These are phyloP conservation scores for Machimus rusticus DNA, from an alignment of 2,888 invertebrate species.

Conservation along the genomic window DNA sequence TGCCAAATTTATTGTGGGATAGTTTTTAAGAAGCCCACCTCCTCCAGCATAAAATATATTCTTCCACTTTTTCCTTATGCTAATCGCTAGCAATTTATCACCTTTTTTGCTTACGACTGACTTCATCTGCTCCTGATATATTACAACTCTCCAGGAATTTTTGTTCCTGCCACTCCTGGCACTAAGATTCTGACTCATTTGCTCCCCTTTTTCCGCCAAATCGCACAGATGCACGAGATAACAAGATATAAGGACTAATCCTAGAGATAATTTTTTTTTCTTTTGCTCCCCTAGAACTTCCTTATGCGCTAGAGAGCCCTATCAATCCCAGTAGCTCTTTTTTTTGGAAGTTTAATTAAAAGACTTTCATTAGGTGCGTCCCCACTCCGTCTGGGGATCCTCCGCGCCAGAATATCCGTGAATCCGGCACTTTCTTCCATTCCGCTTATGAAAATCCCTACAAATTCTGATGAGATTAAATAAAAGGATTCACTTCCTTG, in stretches of 20 bases:
- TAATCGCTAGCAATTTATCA: background rate
- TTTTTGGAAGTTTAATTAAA: constrained; percentile 43
- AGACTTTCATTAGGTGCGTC: constrained; percentile 44
- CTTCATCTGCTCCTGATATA: background rate
- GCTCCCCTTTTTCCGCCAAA: background rate
- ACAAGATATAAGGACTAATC: background rate
- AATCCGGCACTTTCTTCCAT: background rate
- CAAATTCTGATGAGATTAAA: constrained; percentile 38
- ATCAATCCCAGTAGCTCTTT: constrained; percentile 38
- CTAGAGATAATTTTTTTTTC: background rate
- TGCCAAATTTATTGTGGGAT: background rate
- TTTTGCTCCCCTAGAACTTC: background rate
- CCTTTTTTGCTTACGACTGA: background rate
- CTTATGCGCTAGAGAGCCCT: constrained; percentile 8
- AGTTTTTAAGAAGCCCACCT: background rate
- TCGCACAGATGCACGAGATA: constrained; percentile 23
- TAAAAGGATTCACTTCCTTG: constrained; percentile 38
- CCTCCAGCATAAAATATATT: background rate
- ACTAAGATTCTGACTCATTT: background rate
- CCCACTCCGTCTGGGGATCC: background rate
- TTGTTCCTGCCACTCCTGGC: background rate
- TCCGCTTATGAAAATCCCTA: constrained; percentile 39
- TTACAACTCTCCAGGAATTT: background rate
- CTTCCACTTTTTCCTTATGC: background rate
- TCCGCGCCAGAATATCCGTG: background rate